phyloP scores from a whole-genome alignment of 2,888 invertebrate genomes.

The Mythimna ferrago region DNA sequence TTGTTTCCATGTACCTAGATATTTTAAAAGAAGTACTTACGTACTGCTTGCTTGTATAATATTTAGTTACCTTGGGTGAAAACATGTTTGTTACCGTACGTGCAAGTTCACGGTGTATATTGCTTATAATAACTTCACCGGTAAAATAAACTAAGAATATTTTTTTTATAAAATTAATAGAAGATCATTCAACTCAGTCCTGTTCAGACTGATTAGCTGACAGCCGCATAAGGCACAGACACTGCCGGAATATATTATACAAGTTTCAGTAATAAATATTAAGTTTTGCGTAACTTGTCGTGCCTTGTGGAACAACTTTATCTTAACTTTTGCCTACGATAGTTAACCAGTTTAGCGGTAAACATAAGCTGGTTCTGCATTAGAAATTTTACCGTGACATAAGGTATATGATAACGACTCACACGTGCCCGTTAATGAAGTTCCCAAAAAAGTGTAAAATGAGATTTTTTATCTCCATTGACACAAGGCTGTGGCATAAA shows the following conservation, averaged over 20 bases:
- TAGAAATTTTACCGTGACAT: conserved; percentile 12
- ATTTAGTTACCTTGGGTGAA: neutral
- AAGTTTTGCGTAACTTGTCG: conserved; percentile 22
- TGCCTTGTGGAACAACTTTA: conserved; percentile 14
- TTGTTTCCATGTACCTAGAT: neutral
- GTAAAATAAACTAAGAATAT: neutral
- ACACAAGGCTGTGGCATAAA: conserved; percentile 50
- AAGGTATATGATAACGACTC: conserved; percentile 1
- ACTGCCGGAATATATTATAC: conserved; percentile 23
- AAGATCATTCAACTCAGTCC: conserved; percentile 4
- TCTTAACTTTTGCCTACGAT: conserved; percentile 19
- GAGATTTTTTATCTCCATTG: conserved; percentile 60
- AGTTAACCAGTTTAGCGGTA: conserved; percentile 20
- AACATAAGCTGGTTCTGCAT: conserved; percentile 10
- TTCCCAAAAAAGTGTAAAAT: conserved; percentile 46
- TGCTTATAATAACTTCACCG: neutral
- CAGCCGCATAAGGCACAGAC: conserved; percentile 8
- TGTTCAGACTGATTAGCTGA: neutral
- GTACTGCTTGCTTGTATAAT: neutral
- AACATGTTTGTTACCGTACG: neutral
- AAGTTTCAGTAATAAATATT: conserved; percentile 50
- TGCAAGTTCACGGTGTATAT: no score
- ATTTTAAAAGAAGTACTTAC: neutral
- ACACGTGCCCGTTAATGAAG: conserved; percentile 28
- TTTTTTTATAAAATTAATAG: neutral